Evolutionary conservation across 2,888 invertebrate genomes (phyloP).

Genomic region (Himalopsyche japonica): DNA sequence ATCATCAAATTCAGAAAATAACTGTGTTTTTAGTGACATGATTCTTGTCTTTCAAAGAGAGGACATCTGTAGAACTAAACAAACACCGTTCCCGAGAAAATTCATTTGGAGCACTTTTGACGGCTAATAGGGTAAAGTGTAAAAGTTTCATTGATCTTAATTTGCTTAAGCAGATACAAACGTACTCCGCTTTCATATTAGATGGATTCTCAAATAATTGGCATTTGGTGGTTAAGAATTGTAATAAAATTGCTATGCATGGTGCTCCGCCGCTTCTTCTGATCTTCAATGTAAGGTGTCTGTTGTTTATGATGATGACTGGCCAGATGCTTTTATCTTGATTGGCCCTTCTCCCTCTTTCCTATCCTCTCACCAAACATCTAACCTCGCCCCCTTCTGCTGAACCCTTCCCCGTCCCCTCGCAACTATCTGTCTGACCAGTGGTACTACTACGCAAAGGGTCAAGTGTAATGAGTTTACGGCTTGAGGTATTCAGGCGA

Average conservation of each 20-base stretch:
- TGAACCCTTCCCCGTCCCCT: neutral
- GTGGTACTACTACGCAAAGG: neutral
- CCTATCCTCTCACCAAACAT: neutral
- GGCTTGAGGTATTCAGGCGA: too few species aligned
- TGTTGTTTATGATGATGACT: constrained; percentile 33
- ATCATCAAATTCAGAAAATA: too few species aligned
- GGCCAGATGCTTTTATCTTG: constrained; percentile 34
- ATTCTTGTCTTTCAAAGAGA: too few species aligned
- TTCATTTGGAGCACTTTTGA: too few species aligned
- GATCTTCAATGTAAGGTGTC: neutral
- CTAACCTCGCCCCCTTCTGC: neutral
- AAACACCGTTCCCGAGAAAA: too few species aligned
- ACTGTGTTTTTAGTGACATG: too few species aligned
- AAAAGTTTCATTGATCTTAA: too few species aligned
- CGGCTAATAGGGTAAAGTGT: too few species aligned
- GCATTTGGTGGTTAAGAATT: neutral
- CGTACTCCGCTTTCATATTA: too few species aligned
- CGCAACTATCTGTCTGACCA: neutral
- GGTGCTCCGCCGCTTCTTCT: neutral
- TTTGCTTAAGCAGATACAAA: too few species aligned
- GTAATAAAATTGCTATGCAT: neutral
- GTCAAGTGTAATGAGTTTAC: neutral
- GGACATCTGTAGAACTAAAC: too few species aligned
- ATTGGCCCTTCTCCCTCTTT: constrained; percentile 21
- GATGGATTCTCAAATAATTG: too few species aligned